A percentile compares a stretch with the other conserved stretches of the same genome.
Conservation (phyloP, 2,113 vertebrate genomes). For the Halcyon malimbica region DNA sequence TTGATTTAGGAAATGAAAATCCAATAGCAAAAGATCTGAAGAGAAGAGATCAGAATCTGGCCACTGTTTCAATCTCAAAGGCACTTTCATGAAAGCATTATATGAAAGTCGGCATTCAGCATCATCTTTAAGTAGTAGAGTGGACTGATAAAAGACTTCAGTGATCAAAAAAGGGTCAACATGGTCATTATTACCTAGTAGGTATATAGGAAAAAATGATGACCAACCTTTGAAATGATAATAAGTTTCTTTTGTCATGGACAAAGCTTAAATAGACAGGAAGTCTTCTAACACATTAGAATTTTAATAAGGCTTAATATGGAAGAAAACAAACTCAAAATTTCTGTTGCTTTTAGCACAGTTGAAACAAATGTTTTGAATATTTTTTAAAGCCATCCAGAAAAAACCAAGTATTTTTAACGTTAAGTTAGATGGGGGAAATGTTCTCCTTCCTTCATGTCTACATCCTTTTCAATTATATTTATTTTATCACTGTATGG, state of each 20-base stretch:
- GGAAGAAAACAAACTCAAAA: background rate
- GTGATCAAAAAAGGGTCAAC: conserved; percentile 19
- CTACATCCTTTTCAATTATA: background rate
- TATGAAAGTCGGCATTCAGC: background rate
- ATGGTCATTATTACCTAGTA: conserved; percentile 27
- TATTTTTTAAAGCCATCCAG: background rate
- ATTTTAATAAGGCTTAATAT: conserved; percentile 16
- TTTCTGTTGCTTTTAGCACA: background rate
- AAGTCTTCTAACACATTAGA: background rate
- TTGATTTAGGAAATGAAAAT: conserved; percentile 52
- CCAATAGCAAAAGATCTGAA: conserved; percentile 37
- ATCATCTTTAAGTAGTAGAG: conserved; percentile 12
- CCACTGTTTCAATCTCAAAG: conserved; percentile 45
- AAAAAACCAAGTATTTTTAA: background rate
- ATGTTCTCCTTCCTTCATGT: background rate
- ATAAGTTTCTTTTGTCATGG: conserved; percentile 18
- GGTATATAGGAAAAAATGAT: background rate
- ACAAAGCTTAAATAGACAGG: background rate
- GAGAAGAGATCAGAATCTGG: conserved; percentile 51
- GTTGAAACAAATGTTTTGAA: background rate
- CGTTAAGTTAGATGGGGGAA: background rate
- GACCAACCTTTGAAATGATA: conserved; percentile 44
- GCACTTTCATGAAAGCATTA: conserved; percentile 34
- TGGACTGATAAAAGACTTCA: conserved; percentile 40
- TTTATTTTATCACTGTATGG: background rate